A percentile compares a stretch with the other conserved stretches of the same genome.
phyloP scores from a whole-genome alignment of 2,113 vertebrate genomes.

The Oceanites oceanicus region DNA sequence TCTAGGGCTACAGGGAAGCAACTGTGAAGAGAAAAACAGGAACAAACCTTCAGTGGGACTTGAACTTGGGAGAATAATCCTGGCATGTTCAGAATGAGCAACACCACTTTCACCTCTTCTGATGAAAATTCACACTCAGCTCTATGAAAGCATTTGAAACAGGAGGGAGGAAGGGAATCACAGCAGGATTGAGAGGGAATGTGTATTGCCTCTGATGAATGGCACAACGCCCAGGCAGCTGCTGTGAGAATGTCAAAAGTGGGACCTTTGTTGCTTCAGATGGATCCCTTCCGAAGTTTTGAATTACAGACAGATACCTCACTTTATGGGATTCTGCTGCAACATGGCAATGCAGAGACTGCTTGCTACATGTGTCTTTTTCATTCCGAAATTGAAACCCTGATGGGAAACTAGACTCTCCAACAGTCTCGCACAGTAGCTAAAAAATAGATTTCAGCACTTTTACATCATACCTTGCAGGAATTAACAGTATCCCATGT shows the following conservation, averaged over 20 bases:
- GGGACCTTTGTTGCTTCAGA: slow-evolving; percentile 38
- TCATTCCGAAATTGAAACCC: slow-evolving; percentile 47
- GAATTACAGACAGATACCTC: slow-evolving; percentile 50
- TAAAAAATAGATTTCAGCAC: not conserved
- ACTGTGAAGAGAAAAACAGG: not conserved
- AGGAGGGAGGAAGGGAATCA: slow-evolving; percentile 44
- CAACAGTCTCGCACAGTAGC: not conserved
- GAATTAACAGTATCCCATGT: not conserved
- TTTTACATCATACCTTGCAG: not conserved
- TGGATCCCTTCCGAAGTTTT: slow-evolving; percentile 24
- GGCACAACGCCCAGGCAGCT: slow-evolving; percentile 60
- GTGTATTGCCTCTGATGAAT: slow-evolving; percentile 29
- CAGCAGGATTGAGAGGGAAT: slow-evolving; percentile 22
- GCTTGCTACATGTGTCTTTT: slow-evolving; percentile 31
- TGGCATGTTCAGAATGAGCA: not conserved
- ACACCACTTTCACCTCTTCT: not conserved
- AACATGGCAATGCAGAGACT: not conserved
- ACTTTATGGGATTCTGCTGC: slow-evolving; percentile 23
- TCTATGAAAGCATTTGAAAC: not conserved
- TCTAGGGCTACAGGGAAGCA: not conserved
- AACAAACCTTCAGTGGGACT: not conserved
- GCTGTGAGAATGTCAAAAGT: slow-evolving; percentile 38
- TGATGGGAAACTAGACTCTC: slow-evolving; percentile 15
- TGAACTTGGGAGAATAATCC: not conserved
- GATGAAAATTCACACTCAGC: not conserved